phyloP scores from a whole-genome alignment of 2,888 invertebrate genomes.

The Maniola hyperantus region DNA sequence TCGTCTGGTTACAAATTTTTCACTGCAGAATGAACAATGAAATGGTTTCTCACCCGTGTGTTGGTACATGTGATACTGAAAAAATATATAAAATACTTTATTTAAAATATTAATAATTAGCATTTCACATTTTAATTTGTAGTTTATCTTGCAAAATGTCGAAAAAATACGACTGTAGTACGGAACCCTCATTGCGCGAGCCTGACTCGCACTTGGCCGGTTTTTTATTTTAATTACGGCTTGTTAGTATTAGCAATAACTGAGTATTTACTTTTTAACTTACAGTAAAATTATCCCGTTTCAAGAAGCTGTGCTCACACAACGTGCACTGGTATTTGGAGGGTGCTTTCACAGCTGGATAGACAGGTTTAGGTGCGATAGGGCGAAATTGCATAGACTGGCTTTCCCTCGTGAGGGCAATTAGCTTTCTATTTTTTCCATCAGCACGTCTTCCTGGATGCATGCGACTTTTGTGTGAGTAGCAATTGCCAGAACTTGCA shows the following conservation, averaged over 20 bases:
- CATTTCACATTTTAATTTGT: no score
- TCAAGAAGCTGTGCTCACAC: constrained; percentile 65
- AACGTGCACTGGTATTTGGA: constrained; percentile 62
- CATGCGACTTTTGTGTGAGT: constrained; percentile 88
- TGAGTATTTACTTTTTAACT: constrained; percentile 45
- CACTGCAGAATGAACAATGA: constrained; percentile 88
- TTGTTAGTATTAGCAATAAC: no score
- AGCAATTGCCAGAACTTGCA: constrained; percentile 88
- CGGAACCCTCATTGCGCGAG: no score
- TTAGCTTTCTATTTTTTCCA: constrained; percentile 36
- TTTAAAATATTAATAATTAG: no score
- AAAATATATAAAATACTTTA: no score
- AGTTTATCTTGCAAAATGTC: no score
- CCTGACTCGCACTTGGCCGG: no score
- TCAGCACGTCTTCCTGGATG: constrained; percentile 81
- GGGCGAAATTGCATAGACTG: constrained; percentile 19
- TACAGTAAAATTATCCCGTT: constrained; percentile 66
- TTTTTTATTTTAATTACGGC: no score
- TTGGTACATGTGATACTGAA: constrained; percentile 74
- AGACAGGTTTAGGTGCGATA: constrained; percentile 23
- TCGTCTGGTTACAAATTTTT: constrained; percentile 64
- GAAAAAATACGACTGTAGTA: no score
- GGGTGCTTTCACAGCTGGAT: constrained; percentile 50
- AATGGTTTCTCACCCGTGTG: constrained; percentile 97
- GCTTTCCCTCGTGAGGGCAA: constrained; percentile 1